These are phyloP conservation scores for Sebastes elongatus DNA, from an alignment of 2,797 vertebrate species.

Conservation along the genomic window DNA sequence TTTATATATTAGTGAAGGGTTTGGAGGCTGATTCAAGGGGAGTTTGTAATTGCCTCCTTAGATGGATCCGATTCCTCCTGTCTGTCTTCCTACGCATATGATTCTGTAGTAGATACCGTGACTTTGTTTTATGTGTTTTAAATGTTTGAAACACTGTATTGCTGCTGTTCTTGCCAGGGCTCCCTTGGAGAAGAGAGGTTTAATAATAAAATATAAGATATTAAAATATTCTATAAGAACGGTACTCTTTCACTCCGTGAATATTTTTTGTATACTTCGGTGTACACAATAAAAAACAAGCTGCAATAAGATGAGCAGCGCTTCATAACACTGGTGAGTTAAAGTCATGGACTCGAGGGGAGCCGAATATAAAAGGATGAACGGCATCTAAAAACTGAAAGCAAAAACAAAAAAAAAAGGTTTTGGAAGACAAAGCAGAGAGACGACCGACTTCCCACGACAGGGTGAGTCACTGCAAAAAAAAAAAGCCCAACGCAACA, in stretches of 20 bases:
- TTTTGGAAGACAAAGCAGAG: constrained; percentile 45
- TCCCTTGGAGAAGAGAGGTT: neutral
- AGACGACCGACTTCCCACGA: constrained; percentile 69
- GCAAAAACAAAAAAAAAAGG: constrained; percentile 3
- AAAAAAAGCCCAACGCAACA: constrained; percentile 39
- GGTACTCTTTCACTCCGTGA: neutral
- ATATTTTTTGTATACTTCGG: neutral
- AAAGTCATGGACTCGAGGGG: neutral
- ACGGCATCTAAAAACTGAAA: constrained; percentile 31
- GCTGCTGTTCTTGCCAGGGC: neutral
- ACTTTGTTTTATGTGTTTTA: neutral
- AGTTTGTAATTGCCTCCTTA: neutral
- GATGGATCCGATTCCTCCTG: neutral
- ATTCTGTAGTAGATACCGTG: neutral
- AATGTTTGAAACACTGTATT: neutral
- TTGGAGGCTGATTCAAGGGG: neutral
- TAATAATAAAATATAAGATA: neutral
- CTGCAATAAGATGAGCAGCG: constrained; percentile 5
- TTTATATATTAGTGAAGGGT: neutral
- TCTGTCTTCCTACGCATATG: neutral
- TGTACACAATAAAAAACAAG: constrained; percentile 11
- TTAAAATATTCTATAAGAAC: neutral
- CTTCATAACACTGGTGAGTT: constrained; percentile 24
- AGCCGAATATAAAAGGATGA: constrained; percentile 36
- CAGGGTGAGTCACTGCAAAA: constrained; percentile 63